Percentiles rank a stretch among this genome's conserved stretches.
phyloP scores from a whole-genome alignment of 2,797 vertebrate species.

The Anas georgica region DNA sequence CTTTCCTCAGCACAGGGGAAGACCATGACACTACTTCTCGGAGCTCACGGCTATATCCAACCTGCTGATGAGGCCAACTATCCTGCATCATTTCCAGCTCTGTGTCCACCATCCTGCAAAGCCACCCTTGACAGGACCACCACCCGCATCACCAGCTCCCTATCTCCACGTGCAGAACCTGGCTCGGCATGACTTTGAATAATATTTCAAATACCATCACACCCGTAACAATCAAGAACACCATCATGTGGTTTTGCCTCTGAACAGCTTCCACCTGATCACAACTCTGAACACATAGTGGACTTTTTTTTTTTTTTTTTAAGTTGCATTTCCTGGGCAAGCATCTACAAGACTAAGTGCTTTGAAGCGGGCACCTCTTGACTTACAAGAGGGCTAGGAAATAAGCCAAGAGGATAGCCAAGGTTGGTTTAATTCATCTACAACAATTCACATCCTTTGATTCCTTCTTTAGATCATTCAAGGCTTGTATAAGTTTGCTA shows the following conservation, averaged over 20 bases:
- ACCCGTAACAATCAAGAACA: accelerated
- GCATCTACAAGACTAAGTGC: conserved; percentile 22
- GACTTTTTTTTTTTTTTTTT: not conserved
- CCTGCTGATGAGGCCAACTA: not conserved
- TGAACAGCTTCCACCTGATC: not conserved
- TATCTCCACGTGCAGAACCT: not conserved
- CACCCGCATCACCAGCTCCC: not conserved
- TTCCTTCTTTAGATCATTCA: not conserved
- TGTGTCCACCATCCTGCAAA: not conserved
- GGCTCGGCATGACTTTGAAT: not conserved
- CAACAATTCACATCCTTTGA: not conserved
- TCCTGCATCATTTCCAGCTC: not conserved
- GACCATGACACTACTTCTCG: not conserved
- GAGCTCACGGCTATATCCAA: not conserved
- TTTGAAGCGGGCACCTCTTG: not conserved
- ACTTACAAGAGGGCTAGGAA: conserved; percentile 26
- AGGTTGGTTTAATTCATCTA: not conserved
- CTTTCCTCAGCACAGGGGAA: not conserved
- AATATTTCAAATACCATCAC: not conserved
- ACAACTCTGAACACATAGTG: not conserved
- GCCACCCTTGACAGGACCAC: not conserved
- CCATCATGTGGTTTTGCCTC: not conserved
- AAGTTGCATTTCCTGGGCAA: conserved; percentile 2
- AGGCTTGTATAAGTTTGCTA: not conserved
- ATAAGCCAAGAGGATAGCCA: not conserved